Conservation (phyloP, 2,888 invertebrate species). For the Frankliniella intonsa region DNA sequence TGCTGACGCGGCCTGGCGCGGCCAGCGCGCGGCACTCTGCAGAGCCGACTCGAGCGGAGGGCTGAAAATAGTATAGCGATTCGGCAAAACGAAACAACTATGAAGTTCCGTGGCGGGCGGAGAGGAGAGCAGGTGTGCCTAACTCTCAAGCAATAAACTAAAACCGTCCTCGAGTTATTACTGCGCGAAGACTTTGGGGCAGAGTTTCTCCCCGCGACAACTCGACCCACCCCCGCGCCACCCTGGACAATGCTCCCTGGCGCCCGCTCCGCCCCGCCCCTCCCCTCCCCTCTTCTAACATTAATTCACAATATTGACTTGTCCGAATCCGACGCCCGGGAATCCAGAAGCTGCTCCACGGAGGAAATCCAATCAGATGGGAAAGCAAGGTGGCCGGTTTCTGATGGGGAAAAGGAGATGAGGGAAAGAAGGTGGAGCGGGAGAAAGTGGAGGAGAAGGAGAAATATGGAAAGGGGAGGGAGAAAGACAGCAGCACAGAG, state of each 20-base stretch:
- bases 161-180: not conserved
- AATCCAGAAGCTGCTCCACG: not conserved
- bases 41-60: too few relatives aligned
- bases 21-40: not conserved
- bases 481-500: not conserved
- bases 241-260: not conserved
- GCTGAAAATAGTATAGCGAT: too few relatives aligned
- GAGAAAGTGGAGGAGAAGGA: not conserved
- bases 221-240: too few relatives aligned
- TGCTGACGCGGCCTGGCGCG: too few relatives aligned
- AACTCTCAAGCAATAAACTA: constrained; percentile 6
- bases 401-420: too few relatives aligned
- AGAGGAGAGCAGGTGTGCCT: not conserved
- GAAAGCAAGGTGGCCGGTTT: too few relatives aligned
- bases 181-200: not conserved
- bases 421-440: not conserved
- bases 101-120: not conserved
- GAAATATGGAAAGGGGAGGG: not conserved
- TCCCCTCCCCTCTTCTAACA: not conserved
- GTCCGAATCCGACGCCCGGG: not conserved
- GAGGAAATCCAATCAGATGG: too few relatives aligned
- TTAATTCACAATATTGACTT: constrained; percentile 1
- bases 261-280: too few relatives aligned
- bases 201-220: not conserved
- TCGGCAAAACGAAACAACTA: too few relatives aligned